Percentiles rank a stretch among this genome's conserved stretches.
Evolutionary conservation across 2,113 vertebrate species (phyloP).

Genomic region (Protomyctophum bolini): DNA sequence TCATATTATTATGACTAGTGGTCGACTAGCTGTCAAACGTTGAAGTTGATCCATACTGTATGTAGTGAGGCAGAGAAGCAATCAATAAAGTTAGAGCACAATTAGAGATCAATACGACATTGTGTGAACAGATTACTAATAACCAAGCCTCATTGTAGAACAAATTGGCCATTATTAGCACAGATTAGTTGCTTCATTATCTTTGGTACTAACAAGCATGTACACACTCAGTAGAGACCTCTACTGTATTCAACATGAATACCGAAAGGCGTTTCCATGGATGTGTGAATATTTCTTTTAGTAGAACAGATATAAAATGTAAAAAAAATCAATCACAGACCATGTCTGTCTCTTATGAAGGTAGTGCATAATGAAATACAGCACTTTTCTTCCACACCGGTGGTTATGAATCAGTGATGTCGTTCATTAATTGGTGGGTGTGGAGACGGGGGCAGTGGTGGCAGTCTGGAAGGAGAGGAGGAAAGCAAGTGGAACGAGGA

Average conservation of each 20-base stretch:
- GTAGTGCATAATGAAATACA: constrained; percentile 37
- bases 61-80: too few relatives aligned
- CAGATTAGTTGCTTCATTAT: constrained; percentile 16
- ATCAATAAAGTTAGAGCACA: too few relatives aligned
- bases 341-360: constrained; percentile 4
- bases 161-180: constrained; percentile 17
- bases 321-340: background rate
- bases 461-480: constrained; percentile 18
- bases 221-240: background rate
- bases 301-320: constrained; percentile 11
- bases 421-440: constrained; percentile 21
- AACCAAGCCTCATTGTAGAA: background rate
- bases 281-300: constrained; percentile 21
- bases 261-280: background rate
- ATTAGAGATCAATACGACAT: too few relatives aligned
- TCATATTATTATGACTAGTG: background rate
- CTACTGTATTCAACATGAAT: background rate
- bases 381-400: constrained; percentile 29
- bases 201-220: background rate
- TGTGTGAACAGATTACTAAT: background rate
- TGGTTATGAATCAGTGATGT: constrained; percentile 21
- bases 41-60: too few relatives aligned
- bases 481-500: constrained; percentile 19
- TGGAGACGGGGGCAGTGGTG: background rate
- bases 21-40: too few relatives aligned